Evolutionary conservation across 2,888 invertebrate species (phyloP), one percentile per base, ranked within the genome.

Genomic region (Punctoribates punctum): DNA sequence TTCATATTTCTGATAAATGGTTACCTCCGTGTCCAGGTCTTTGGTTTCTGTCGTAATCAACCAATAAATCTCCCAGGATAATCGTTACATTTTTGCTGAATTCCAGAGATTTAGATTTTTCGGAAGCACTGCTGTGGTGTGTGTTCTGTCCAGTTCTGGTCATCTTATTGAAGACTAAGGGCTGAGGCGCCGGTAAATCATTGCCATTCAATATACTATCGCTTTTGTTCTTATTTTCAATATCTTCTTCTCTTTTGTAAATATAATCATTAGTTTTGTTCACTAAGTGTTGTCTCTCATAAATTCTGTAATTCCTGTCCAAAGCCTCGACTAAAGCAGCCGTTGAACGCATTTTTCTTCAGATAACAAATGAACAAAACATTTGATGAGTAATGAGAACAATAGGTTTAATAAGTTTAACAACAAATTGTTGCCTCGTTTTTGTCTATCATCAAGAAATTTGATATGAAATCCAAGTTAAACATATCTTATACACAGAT

Each of bases 21-120:
- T 77, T 67, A 80, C 80, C 80, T 62, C 80, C 80, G 73, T 80
- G 80, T 67, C 77, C 79, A 6, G 80, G 80, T 76, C 80, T 74
- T 76, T 80, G 80, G 15, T 80, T 78, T 60, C 77, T 75, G 46
- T 80, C 80, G 70, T 80, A 80, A 51, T 80, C 76, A 57, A 76
- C 74, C 0, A 80, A 65, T 20, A 80, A 70, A 38, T 78, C 73
- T 51, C 79, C 79, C 3, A 80, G 77, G 27, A 80, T 77, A 11
- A 75, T 74, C 23, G 78, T 80, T 25, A 80, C 80, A 62, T 80
- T 80, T 67, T 67, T 67, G 20, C 67, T 67, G 6, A 67, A 38
- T 20, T 38, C 38, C 34, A 67, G n/a, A n/a, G 67, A 67, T 20
- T 67, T 38, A n/a, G 38, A 67, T 27, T 60, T 60, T 9, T 3